phyloP scores from a whole-genome alignment of 2,113 vertebrate genomes.

The Percina caprodes region DNA sequence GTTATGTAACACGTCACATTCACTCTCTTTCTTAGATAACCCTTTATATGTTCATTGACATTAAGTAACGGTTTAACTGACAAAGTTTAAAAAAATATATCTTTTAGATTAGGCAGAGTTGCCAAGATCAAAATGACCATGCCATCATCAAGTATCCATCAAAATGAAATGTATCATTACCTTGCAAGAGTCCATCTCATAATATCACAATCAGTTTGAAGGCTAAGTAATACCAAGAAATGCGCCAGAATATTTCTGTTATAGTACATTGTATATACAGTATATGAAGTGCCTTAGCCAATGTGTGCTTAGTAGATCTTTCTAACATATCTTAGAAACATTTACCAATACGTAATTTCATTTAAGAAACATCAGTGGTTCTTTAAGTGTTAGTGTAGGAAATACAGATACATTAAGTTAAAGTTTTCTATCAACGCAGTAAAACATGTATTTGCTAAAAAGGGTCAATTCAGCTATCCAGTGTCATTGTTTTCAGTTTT shows the following conservation, averaged over 20 bases:
- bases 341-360: background rate
- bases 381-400: conserved; percentile 5
- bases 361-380: conserved; percentile 45
- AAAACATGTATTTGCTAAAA: conserved; percentile 3
- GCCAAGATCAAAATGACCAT: background rate
- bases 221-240: background rate
- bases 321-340: background rate
- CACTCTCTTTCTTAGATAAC: conserved; percentile 1
- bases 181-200: background rate
- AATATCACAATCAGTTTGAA: conserved; percentile 8
- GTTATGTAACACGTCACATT: background rate
- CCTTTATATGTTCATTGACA: conserved; percentile 52
- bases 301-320: background rate
- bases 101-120: background rate
- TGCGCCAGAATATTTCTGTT: too few species aligned
- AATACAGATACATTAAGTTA: background rate
- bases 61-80: background rate
- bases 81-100: background rate
- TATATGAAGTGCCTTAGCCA: conserved; percentile 27
- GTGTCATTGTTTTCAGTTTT: background rate
- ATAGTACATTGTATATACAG: background rate
- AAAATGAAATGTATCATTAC: conserved; percentile 16
- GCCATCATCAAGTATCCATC: background rate
- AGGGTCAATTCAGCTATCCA: background rate
- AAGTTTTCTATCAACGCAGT: conserved; percentile 29